These are phyloP conservation scores for Loxodonta africana DNA, from an alignment of 2,113 vertebrate species.

Conservation along the genomic window DNA sequence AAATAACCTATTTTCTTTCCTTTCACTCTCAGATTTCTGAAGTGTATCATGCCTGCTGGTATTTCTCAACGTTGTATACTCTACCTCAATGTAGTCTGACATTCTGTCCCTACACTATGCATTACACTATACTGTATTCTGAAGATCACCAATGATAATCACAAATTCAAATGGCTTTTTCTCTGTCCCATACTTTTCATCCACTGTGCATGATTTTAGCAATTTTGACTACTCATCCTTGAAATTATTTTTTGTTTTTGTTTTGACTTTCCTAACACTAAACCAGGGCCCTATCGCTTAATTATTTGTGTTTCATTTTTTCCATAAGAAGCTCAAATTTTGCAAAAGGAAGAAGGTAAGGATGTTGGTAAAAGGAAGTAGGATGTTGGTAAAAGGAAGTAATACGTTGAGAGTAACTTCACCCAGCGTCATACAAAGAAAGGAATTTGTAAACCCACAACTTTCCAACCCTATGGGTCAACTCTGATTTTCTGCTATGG, in stretches of 20 bases:
- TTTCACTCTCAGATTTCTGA: not conserved
- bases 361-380: not conserved
- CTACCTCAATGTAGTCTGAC: not conserved
- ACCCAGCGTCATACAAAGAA: not conserved
- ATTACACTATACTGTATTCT: conserved; percentile 6
- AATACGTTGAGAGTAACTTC: not conserved
- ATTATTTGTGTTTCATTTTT: conserved; percentile 53
- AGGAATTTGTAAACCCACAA: conserved; percentile 1
- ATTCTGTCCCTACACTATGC: not conserved
- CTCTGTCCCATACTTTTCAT: not conserved
- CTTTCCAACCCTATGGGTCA: not conserved
- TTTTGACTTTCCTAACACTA: conserved; percentile 16
- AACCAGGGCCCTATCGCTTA: not conserved
- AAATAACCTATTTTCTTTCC: not conserved
- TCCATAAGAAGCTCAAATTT: conserved; percentile 33
- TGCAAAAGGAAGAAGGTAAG: not conserved
- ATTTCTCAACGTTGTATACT: not conserved
- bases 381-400: not conserved
- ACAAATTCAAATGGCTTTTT: conserved; percentile 46
- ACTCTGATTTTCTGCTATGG: not conserved
- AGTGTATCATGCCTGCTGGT: not conserved
- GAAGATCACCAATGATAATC: conserved; percentile 52
- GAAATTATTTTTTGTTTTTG: conserved; percentile 73
- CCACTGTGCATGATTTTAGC: conserved; percentile 40
- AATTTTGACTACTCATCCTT: conserved; percentile 11